Evolutionary conservation across 2,797 vertebrate species (phyloP).

Genomic region (Dendrocincla fuliginosa): DNA sequence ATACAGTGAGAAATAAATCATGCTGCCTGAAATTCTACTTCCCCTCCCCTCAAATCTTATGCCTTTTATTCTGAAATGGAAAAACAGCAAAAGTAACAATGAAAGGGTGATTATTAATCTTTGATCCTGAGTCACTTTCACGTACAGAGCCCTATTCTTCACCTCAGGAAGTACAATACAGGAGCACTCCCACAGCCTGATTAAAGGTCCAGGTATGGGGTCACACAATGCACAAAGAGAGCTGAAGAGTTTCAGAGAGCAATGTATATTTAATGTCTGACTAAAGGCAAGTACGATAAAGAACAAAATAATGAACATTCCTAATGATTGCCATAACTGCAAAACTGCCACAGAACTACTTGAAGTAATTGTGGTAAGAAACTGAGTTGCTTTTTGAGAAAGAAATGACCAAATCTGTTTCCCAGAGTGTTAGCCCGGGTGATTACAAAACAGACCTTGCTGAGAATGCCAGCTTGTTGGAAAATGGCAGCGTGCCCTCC

Average conservation of each 20-base stretch:
- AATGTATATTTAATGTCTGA: conserved; percentile 29
- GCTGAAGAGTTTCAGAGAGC: neutral
- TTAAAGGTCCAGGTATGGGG: conserved; percentile 66
- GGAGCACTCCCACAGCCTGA: conserved; percentile 60
- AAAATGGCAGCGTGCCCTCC: conserved; percentile 40
- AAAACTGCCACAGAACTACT: neutral
- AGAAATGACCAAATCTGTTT: conserved; percentile 35
- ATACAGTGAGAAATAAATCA: neutral
- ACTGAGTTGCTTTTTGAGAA: neutral
- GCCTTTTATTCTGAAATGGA: conserved; percentile 48
- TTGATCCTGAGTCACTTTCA: conserved; percentile 64
- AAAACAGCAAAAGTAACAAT: conserved; percentile 23
- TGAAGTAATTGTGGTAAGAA: neutral
- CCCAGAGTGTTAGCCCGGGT: neutral
- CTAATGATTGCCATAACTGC: neutral
- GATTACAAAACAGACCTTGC: conserved; percentile 35
- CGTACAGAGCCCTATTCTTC: conserved; percentile 57
- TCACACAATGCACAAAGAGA: conserved; percentile 38
- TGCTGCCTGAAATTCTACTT: neutral
- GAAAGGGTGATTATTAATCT: conserved; percentile 64
- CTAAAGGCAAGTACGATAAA: neutral
- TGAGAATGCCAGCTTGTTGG: conserved; percentile 5
- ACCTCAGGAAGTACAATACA: conserved; percentile 46
- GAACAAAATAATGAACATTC: neutral
- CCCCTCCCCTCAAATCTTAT: neutral